Conservation (phyloP, 1,140 invertebrate species). For the Pissodes strobi region DNA sequence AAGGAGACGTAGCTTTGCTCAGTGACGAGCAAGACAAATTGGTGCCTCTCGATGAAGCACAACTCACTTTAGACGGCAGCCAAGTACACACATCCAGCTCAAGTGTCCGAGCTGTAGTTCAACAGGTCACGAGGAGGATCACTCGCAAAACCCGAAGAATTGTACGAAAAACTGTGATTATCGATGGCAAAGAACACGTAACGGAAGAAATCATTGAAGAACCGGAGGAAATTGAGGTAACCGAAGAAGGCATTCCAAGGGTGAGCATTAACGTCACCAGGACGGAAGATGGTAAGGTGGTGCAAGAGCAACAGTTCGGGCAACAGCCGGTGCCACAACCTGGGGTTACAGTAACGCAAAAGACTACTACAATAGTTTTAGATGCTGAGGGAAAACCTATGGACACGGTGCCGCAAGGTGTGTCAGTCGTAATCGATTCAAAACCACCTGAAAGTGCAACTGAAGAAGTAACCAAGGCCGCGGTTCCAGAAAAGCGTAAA, state of each 20-base stretch:
- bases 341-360: conserved; percentile 32
- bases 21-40: conserved; percentile 55
- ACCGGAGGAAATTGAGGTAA: conserved; percentile 78
- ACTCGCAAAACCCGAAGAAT: conserved; percentile 75
- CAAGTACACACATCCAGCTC: conserved; percentile 61
- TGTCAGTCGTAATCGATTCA: background rate
- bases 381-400: conserved; percentile 37
- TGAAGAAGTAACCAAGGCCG: background rate
- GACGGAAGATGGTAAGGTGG: conserved; percentile 60
- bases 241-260: conserved; percentile 73
- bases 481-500: background rate
- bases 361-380: conserved; percentile 34
- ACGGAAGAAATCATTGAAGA: conserved; percentile 82
- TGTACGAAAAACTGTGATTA: conserved; percentile 73
- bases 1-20: conserved; percentile 58
- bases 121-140: conserved; percentile 76
- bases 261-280: conserved; percentile 74
- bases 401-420: conserved; percentile 23
- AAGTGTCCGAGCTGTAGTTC: conserved; percentile 73
- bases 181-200: conserved; percentile 81
- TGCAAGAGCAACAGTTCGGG: conserved; percentile 57
- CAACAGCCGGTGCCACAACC: conserved; percentile 32
- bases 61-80: conserved; percentile 46
- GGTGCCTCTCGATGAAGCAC: conserved; percentile 35
- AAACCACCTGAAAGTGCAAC: background rate